A percentile compares a stretch with the other conserved stretches of the same genome.
These are phyloP conservation scores for Agrenia bidenticulata DNA, from an alignment of 2,888 invertebrate genomes.

Conservation along the genomic window DNA sequence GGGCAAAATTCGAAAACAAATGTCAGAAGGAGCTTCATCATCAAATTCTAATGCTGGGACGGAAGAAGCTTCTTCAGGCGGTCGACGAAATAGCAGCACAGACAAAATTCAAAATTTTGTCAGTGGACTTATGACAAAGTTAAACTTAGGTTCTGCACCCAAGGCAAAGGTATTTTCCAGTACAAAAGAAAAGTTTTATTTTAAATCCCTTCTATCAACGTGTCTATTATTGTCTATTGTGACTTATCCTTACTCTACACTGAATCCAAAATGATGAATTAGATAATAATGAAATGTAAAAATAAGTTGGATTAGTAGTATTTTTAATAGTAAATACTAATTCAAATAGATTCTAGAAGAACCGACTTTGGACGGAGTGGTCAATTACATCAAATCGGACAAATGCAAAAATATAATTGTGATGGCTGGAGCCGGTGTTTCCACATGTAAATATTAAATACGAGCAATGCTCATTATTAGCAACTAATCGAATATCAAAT, in stretches of 20 bases:
- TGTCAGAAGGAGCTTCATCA: background rate
- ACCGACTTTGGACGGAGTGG: constrained; percentile 72
- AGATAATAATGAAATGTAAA: background rate
- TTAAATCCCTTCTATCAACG: background rate
- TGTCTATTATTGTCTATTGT: background rate
- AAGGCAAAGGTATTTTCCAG: constrained; percentile 31
- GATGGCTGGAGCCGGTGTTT: constrained; percentile 94
- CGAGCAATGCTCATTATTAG: too few relatives aligned
- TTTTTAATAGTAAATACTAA: background rate
- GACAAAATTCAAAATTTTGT: constrained; percentile 40
- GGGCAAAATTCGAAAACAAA: background rate
- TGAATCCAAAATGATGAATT: too few relatives aligned
- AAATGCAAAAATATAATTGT: constrained; percentile 84
- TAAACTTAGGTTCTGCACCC: constrained; percentile 32
- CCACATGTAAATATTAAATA: constrained; percentile 74
- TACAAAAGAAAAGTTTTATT: background rate
- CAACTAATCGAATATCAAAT: too few relatives aligned
- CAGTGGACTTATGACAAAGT: constrained; percentile 37
- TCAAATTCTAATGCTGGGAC: background rate
- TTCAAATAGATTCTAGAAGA: constrained; percentile 65
- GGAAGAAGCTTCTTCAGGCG: constrained; percentile 17
- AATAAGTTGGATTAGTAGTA: too few relatives aligned
- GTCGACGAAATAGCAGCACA: constrained; percentile 29
- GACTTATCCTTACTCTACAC: too few relatives aligned
- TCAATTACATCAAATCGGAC: constrained; percentile 73